Conservation (phyloP, 2,797 vertebrate species). For the Zalophus californianus region DNA sequence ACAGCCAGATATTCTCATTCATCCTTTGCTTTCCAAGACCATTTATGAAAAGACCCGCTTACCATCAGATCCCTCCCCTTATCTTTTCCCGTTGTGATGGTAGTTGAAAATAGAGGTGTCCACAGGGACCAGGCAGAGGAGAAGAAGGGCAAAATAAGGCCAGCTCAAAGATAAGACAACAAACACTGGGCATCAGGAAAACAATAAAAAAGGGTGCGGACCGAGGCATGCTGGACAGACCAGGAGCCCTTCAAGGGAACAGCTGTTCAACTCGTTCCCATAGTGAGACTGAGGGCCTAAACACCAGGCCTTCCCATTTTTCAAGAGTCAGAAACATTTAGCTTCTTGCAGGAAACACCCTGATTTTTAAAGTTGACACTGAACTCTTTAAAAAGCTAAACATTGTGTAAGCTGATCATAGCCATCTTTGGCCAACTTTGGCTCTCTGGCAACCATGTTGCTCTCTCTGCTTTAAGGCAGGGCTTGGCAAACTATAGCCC, state of each 20-base stretch:
- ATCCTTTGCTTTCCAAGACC: conserved; percentile 10
- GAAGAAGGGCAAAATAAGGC: not conserved
- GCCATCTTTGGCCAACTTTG: not conserved
- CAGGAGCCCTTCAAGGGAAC: not conserved
- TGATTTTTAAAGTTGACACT: not conserved
- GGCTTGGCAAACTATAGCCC: not conserved
- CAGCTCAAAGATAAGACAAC: not conserved
- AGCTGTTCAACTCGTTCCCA: not conserved
- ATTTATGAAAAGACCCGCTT: not conserved
- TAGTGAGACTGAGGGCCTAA: not conserved
- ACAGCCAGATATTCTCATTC: not conserved
- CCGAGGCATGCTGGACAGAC: not conserved
- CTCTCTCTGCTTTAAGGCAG: not conserved
- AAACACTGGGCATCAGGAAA: not conserved
- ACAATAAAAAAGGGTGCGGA: not conserved
- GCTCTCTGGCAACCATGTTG: not conserved
- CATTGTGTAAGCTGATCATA: not conserved
- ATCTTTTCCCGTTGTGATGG: not conserved
- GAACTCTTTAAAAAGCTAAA: not conserved
- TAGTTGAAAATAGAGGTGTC: not conserved
- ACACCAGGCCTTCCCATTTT: not conserved
- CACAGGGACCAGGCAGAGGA: not conserved
- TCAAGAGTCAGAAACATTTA: not conserved
- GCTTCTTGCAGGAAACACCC: not conserved
- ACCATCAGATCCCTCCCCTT: not conserved